phyloP scores from a whole-genome alignment of 2,888 invertebrate species.

The Troglohyphantes excavatus region DNA sequence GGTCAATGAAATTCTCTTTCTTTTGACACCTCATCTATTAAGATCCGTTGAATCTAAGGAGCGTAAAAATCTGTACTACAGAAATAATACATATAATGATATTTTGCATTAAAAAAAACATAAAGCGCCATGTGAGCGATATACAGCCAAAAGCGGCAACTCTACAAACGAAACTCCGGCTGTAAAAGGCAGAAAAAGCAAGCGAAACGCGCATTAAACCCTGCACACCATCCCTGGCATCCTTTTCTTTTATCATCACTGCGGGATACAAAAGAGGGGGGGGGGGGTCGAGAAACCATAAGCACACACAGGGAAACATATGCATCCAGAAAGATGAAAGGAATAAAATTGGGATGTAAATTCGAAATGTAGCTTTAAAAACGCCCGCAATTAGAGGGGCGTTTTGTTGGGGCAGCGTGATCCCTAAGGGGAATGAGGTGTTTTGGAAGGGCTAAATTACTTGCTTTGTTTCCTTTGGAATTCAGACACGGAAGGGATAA shows the following conservation, averaged over 20 bases:
- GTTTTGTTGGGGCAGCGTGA: conserved; percentile 37
- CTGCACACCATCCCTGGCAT: conserved; percentile 36
- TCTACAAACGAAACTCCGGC: conserved; percentile 56
- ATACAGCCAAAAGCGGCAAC: conserved; percentile 25
- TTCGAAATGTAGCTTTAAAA: conserved; percentile 75
- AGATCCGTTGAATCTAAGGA: no score
- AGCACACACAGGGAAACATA: conserved; percentile 58
- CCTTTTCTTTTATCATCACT: conserved; percentile 73
- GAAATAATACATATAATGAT: not conserved
- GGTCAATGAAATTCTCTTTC: no score
- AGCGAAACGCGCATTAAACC: conserved; percentile 70
- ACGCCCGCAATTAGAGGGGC: conserved; percentile 72
- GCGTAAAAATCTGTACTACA: no score
- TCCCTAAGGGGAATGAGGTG: conserved; percentile 8
- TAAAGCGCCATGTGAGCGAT: conserved; percentile 15
- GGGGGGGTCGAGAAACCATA: conserved; percentile 13
- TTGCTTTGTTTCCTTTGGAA: conserved; percentile 31
- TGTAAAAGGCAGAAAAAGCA: conserved; percentile 67
- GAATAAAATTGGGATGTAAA: conserved; percentile 77
- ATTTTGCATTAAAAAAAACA: not conserved
- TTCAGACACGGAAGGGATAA: no score
- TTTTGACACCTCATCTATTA: no score
- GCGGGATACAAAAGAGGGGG: conserved; percentile 59
- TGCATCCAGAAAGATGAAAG: conserved; percentile 62
- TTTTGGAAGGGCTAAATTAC: conserved; percentile 37